Base-by-base conservation (phyloP, 2,888 invertebrate genomes). In the Cantharis nigra region DNA sequence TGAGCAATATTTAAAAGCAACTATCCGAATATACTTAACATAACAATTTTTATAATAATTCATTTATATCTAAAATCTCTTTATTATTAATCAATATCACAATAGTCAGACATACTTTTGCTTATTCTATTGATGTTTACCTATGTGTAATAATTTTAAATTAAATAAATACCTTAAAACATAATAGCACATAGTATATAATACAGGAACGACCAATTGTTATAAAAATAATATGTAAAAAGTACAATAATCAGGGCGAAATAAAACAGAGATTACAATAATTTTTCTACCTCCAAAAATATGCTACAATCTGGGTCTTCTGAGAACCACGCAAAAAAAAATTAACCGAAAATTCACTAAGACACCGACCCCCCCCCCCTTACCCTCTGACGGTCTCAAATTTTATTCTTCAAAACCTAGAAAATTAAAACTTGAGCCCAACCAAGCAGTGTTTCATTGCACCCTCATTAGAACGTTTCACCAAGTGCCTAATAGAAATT, bases 141-240 rank as follows among this genome's bases (percentile, higher is more conserved):
- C 49, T 70, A 70, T 18, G 49, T 49, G 14, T 30, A 30, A 70
- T 62, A 70, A 70, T 49, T 70, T 70, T 49, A 49, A 62, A 33
- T 70, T 77, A 72, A 74, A 77, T 77, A 77, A 77, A 77, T 77
- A 77, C 74, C 73, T 77, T 77, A 77, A 13, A 69, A 71, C 26
- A 14, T 71, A 72, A 16, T 72, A 67, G 63, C 69, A 70, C 65
- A 67, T 67, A 67, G 10, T 75, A 78, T 26, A 30, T 78, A 78
- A 78, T 78, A 78, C 78, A 78, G 78, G 78, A 78, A 78, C 65
- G 26, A 49, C 49, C 49, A 49, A n/a, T 49, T 49, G n/a, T 49
- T n/a, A 49, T n/a, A 65, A 65, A 16, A 65, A 65, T 18, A 20
- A 20, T 16, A 16, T 65, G 16, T 23, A 65, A 18, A 65, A 14